Conservation (phyloP, 2,113 vertebrate genomes). For the Onychostoma macrolepis region DNA sequence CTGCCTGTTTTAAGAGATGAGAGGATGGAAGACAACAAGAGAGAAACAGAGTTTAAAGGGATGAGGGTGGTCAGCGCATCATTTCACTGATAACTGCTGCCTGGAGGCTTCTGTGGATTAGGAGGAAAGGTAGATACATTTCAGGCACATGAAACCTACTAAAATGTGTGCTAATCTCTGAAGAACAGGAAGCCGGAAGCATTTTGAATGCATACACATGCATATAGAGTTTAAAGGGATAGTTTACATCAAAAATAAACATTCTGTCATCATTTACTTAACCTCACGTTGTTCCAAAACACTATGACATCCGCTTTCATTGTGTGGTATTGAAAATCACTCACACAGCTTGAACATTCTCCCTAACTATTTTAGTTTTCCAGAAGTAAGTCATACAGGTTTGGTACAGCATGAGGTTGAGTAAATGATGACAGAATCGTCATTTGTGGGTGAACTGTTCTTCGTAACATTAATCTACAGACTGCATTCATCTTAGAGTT, state of each 20-base stretch:
- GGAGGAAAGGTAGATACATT: not conserved
- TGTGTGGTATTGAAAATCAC: not conserved
- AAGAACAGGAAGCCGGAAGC: not conserved
- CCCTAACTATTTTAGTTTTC: not conserved
- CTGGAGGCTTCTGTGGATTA: not conserved
- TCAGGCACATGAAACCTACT: not conserved
- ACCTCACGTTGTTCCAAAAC: not conserved
- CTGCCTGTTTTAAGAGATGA: constrained; percentile 34
- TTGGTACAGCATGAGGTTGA: not conserved
- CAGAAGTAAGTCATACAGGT: not conserved
- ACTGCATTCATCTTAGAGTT: not conserved
- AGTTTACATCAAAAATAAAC: not conserved
- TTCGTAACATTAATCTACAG: not conserved
- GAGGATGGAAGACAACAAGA: constrained; percentile 23
- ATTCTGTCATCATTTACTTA: not conserved
- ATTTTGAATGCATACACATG: not conserved
- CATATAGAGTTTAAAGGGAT: not conserved
- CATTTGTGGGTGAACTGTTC: not conserved
- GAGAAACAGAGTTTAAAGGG: constrained; percentile 30
- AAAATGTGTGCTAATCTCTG: not conserved
- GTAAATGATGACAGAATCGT: not conserved
- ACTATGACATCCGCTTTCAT: not conserved
- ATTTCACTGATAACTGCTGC: not conserved
- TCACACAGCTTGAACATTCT: not conserved
- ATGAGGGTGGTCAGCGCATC: not conserved